Base-by-base conservation (phyloP, 1,140 invertebrate genomes). In the Leguminivora glycinivorella region DNA sequence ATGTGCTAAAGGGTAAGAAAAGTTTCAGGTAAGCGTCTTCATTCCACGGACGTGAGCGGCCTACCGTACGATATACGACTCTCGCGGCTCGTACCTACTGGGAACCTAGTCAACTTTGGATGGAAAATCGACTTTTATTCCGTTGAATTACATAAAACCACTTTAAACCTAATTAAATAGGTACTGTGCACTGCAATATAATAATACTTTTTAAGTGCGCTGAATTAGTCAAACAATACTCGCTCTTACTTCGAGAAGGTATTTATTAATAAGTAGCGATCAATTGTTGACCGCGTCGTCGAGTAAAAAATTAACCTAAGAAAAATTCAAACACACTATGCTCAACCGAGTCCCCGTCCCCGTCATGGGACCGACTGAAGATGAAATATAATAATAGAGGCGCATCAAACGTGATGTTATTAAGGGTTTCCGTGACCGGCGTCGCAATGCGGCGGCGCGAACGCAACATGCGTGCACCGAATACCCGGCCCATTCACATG, bases 311-410 rank as follows among this genome's bases (percentile, higher is more conserved):
- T 43, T 43, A 67, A 29, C 29, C 14, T 19, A 43, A 19, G 24
- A 67, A 67, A 67, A 43, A 40, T 24, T 43, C 34, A 67, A 67
- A 67, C n/a, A 24, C 19, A 67, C 17, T 40, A 40, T 43, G 19
- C 31, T 40, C 79, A 80, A 79, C 70, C 81, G 63, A 43, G 40
- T 43, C 40, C n/a, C 83, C 80, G 80, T 78, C 84, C 84, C 79
- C 86, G 83, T 84, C 81, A 72, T 84, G 89, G 84, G 87, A 87
- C 83, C 79, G 75, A 77, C 81, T 83, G 86, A 81, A 88, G 87
- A 91, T 89, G 89, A 91, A 90, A 91, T 90, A 91, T 89, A 91
- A 91, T 91, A 91, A 89, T 89, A 89, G 89, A 89, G 87, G 84
- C 82, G 83, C 85, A 91, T 91, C 88, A 91, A 90, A 91, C 89